Evolutionary conservation across 2,113 vertebrate genomes (phyloP).

Genomic region (Tricholaema leucomelas): DNA sequence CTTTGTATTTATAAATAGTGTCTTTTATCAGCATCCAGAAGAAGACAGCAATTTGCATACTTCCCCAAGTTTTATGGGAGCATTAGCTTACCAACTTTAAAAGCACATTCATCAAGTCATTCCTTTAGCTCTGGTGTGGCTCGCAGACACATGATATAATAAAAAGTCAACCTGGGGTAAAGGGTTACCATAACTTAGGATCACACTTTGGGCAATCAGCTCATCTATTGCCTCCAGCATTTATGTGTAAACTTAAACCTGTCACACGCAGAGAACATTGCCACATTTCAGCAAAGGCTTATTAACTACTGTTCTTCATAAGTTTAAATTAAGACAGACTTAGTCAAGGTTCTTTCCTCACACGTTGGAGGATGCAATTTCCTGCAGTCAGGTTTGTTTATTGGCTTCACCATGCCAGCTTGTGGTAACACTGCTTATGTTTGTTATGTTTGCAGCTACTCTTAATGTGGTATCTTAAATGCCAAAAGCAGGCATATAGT

Average conservation of each 20-base stretch:
- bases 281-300: constrained; percentile 54
- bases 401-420: neutral
- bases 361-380: neutral
- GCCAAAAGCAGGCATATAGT: neutral
- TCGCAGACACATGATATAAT: neutral
- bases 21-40: constrained; percentile 18
- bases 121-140: neutral
- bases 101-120: constrained; percentile 23
- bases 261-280: constrained; percentile 15
- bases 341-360: constrained; percentile 13
- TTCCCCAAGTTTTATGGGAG: constrained; percentile 19
- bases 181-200: constrained; percentile 43
- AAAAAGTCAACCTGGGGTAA: constrained; percentile 7
- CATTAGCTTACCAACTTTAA: neutral
- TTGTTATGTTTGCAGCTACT: neutral
- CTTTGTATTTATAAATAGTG: constrained; percentile 26
- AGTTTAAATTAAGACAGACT: constrained; percentile 49
- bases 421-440: neutral
- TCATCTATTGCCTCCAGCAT: neutral
- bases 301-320: constrained; percentile 31
- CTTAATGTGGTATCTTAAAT: constrained; percentile 1
- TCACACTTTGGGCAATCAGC: constrained; percentile 10
- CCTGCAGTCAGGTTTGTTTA: neutral
- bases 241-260: constrained; percentile 47
- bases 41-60: constrained; percentile 43